phyloP scores from a whole-genome alignment of 2,113 vertebrate species.

The Morone chrysops region DNA sequence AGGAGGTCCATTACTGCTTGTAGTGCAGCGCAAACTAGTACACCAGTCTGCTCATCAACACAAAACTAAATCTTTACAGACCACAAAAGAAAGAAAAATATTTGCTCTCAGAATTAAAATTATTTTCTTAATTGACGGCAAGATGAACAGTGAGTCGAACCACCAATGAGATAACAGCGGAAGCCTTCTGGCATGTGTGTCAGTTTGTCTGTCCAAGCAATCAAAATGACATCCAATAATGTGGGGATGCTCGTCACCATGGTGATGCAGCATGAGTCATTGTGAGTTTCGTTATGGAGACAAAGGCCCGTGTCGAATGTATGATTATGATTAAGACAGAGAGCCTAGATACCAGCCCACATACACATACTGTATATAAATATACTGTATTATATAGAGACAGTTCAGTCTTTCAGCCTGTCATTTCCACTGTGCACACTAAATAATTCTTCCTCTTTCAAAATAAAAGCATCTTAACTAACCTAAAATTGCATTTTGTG shows the following conservation, averaged over 20 bases:
- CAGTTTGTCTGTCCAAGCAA: slow-evolving; percentile 40
- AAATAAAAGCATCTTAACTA: slow-evolving; percentile 23
- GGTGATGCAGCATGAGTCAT: slow-evolving; percentile 62
- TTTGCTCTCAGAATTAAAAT: neutral
- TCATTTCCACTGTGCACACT: slow-evolving; percentile 6
- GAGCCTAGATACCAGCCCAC: slow-evolving; percentile 41
- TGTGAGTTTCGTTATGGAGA: slow-evolving; percentile 39
- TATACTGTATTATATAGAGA: neutral
- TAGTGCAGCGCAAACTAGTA: slow-evolving; percentile 13
- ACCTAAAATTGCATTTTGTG: neutral
- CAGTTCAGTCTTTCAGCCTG: neutral
- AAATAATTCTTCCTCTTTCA: slow-evolving; percentile 19
- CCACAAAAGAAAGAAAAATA: slow-evolving; percentile 10
- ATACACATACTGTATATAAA: slow-evolving; percentile 16
- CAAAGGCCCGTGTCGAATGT: slow-evolving; percentile 48
- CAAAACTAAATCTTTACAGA: neutral
- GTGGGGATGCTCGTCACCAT: slow-evolving; percentile 47
- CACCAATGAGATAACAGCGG: slow-evolving; percentile 12
- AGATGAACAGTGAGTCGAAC: slow-evolving; percentile 11
- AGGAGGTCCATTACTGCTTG: neutral
- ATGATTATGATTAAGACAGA: slow-evolving; percentile 50
- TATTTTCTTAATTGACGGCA: neutral
- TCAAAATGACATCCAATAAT: slow-evolving; percentile 41
- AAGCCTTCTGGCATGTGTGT: slow-evolving; percentile 2
- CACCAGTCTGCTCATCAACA: slow-evolving; percentile 1